These are phyloP conservation scores for Semaprochilodus insignis DNA, from an alignment of 2,797 vertebrate species.

Conservation along the genomic window DNA sequence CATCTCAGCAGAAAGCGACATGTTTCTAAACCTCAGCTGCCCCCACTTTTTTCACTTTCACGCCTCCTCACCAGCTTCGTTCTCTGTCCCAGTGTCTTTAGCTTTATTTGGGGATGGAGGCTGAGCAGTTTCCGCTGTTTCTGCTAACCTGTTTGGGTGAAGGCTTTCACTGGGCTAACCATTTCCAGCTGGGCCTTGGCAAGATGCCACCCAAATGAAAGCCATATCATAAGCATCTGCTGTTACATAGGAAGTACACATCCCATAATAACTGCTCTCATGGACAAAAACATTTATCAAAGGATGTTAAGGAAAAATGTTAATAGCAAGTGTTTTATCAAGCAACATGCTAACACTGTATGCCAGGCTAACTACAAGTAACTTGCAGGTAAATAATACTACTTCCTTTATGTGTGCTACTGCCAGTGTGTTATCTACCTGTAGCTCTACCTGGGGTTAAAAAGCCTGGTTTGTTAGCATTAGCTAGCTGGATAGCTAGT, in stretches of 20 bases:
- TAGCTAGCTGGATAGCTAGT: no score
- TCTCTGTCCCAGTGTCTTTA: slow-evolving; percentile 74
- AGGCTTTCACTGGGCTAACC: slow-evolving; percentile 74
- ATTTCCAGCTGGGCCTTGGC: slow-evolving; percentile 81
- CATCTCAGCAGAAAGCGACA: slow-evolving; percentile 66
- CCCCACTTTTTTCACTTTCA: slow-evolving; percentile 52
- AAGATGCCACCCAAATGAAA: slow-evolving; percentile 77
- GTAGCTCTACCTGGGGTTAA: no score
- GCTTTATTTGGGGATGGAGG: slow-evolving; percentile 70
- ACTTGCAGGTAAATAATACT: neutral
- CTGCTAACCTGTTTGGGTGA: slow-evolving; percentile 71
- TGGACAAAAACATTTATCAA: slow-evolving; percentile 45
- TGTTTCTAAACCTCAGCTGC: slow-evolving; percentile 62
- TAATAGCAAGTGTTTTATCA: slow-evolving; percentile 1
- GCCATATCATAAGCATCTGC: slow-evolving; percentile 75
- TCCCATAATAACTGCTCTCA: slow-evolving; percentile 72
- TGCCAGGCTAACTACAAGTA: slow-evolving; percentile 3
- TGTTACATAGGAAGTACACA: slow-evolving; percentile 70
- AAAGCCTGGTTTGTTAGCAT: no score
- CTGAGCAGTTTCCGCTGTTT: slow-evolving; percentile 77
- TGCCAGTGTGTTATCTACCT: neutral
- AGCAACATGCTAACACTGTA: neutral
- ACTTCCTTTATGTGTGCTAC: slow-evolving; percentile 18
- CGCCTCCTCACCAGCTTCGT: slow-evolving; percentile 63
- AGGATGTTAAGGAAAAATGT: slow-evolving; percentile 29